Percentiles rank a stretch among this genome's conserved stretches.
These are phyloP conservation scores for Diploscapter pachys DNA, from an alignment of 1,140 invertebrate species.

Conservation along the genomic window DNA sequence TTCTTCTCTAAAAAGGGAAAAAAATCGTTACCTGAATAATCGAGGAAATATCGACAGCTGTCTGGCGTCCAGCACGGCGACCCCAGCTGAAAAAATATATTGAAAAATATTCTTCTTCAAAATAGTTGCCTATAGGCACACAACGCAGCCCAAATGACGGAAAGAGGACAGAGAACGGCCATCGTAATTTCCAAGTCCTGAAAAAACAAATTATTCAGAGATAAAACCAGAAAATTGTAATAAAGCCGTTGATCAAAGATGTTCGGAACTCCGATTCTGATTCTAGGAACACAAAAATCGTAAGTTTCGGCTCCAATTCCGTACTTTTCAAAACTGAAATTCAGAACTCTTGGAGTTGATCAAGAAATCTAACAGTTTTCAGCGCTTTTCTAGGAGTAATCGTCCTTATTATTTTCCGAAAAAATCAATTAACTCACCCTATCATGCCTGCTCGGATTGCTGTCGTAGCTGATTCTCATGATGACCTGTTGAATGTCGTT, in stretches of 20 bases:
- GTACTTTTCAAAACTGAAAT: no score
- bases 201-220: neutral
- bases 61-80: slow-evolving; percentile 48
- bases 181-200: slow-evolving; percentile 56
- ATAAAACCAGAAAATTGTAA: neutral
- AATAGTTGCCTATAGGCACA: slow-evolving; percentile 46
- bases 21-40: slow-evolving; percentile 65
- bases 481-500: neutral
- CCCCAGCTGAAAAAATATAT: slow-evolving; percentile 44
- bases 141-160: slow-evolving; percentile 50
- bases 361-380: no score
- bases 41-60: slow-evolving; percentile 57
- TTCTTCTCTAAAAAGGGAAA: slow-evolving; percentile 61
- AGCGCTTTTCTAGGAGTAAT: no score
- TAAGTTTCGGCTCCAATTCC: no score
- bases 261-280: neutral
- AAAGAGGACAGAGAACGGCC: slow-evolving; percentile 52
- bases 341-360: no score
- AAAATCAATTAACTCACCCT: slow-evolving; percentile 19
- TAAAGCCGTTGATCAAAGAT: neutral
- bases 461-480: slow-evolving; percentile 35
- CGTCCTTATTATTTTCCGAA: neutral
- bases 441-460: slow-evolving; percentile 46
- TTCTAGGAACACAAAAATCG: no score
- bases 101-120: neutral